Evolutionary conservation across 2,888 invertebrate genomes (phyloP).

Genomic region (Thymelicus acteon): DNA sequence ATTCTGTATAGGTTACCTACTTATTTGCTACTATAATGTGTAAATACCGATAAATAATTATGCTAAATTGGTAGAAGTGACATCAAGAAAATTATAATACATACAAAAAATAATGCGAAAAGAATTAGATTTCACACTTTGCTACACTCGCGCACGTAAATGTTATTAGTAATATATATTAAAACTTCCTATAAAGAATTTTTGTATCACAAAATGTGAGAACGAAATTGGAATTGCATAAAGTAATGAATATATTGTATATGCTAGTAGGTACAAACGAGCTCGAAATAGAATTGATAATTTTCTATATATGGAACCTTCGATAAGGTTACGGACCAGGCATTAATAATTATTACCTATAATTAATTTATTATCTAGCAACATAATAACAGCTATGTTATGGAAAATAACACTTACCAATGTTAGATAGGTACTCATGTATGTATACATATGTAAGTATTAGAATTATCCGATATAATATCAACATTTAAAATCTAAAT

Average conservation of each 20-base stretch:
- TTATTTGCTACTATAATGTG: too few relatives aligned
- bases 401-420: slow-evolving; percentile 56
- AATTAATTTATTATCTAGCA: slow-evolving; percentile 59
- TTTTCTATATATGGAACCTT: slow-evolving; percentile 29
- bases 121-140: not conserved
- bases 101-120: not conserved
- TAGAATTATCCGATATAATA: too few relatives aligned
- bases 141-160: not conserved
- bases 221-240: not conserved
- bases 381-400: slow-evolving; percentile 43
- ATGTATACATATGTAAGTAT: not conserved
- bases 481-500: too few relatives aligned
- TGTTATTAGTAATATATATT: not conserved
- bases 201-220: not conserved
- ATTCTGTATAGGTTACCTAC: too few relatives aligned
- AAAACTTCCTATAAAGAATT: not conserved
- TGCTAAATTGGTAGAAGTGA: not conserved
- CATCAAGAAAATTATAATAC: not conserved
- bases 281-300: slow-evolving; percentile 35
- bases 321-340: slow-evolving; percentile 37
- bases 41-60: not conserved
- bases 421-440: not conserved
- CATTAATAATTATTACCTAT: slow-evolving; percentile 52
- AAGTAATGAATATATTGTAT: slow-evolving; percentile 17
- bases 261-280: slow-evolving; percentile 13